Base-by-base conservation (phyloP, 2,888 invertebrate genomes). In the Allolobophora icterica region DNA sequence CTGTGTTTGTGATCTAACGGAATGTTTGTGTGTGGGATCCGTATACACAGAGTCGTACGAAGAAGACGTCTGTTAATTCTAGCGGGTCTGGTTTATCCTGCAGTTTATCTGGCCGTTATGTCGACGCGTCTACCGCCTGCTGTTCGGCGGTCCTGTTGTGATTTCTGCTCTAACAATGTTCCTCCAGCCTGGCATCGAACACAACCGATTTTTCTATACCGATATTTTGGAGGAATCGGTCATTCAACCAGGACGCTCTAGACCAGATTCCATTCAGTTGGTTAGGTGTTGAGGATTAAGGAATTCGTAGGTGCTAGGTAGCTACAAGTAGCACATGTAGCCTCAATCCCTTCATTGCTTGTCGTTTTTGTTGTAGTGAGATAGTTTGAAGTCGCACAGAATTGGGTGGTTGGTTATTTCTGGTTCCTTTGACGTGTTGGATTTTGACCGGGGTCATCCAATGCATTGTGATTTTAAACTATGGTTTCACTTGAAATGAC, bases 41-140 rank as follows among this genome's bases (percentile, higher is more conserved):
- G 71, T 71, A n/a, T 71, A 71, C 30, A n/a, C 71, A 71, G 71
- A 71, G n/a, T 71, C n/a, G n/a, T n/a, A 71, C 71, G 71, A 71
- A n/a, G n/a, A 71, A n/a, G 71, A 71, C 71, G 71, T 71, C 30
- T 71, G 71, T n/a, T 71, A 71, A 71, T 13, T 71, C 71, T 71
- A 71, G 30, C 71, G 30, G 71, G 71, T 71, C 71, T 71, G 71
- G n/a, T 71, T n/a, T 71, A 71, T 71, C 71, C 71, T 71, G 71
- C 71, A 71, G 71, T 71, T 71, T 8, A n/a, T 71, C 71, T 71
- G 71, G 71, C 8, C n/a, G n/a, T 71, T 71, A 8, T 71, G 71
- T 71, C 17, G 71, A 71, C 71, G 71, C 11, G n/a, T 71, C n/a
- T 71, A 17, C n/a, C n/a, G 71, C 13, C n/a, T 71, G 71, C 11